These are phyloP conservation scores for Dallia pectoralis DNA, from an alignment of 2,797 vertebrate genomes.

Conservation along the genomic window DNA sequence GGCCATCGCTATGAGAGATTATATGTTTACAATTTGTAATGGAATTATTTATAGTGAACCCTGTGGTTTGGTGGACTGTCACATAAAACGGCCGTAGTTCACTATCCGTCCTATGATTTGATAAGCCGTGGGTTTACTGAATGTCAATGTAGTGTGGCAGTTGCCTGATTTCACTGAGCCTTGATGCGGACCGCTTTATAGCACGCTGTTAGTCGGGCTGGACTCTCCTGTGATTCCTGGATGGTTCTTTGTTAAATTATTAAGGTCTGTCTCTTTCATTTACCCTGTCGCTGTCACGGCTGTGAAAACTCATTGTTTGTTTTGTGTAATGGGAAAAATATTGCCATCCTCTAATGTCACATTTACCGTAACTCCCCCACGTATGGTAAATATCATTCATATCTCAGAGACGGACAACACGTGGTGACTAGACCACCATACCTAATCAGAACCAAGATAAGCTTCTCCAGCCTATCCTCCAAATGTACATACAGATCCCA, in stretches of 20 bases:
- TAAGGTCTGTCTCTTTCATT: neutral
- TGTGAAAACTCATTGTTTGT: neutral
- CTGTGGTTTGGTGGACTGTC: conserved; percentile 29
- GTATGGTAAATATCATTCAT: neutral
- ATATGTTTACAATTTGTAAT: conserved; percentile 40
- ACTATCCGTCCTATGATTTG: conserved; percentile 24
- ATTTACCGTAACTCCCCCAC: neutral
- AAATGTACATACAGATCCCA: neutral
- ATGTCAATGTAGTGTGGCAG: neutral
- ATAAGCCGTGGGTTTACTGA: conserved; percentile 12
- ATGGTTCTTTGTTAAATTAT: neutral
- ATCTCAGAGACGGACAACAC: neutral
- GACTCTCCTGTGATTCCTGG: neutral
- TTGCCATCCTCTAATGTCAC: neutral
- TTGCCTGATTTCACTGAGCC: neutral
- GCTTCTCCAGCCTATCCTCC: conserved; percentile 4
- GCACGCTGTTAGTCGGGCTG: neutral
- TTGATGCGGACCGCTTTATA: neutral
- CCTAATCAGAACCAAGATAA: conserved; percentile 30
- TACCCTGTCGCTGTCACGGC: neutral
- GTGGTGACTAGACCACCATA: neutral
- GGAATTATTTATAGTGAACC: conserved; percentile 33
- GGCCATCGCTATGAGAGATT: neutral
- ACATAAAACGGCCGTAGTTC: conserved; percentile 27
- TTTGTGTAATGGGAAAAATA: neutral